Conservation (phyloP, 1,140 invertebrate genomes). For the Zaprionus gabonicus region DNA sequence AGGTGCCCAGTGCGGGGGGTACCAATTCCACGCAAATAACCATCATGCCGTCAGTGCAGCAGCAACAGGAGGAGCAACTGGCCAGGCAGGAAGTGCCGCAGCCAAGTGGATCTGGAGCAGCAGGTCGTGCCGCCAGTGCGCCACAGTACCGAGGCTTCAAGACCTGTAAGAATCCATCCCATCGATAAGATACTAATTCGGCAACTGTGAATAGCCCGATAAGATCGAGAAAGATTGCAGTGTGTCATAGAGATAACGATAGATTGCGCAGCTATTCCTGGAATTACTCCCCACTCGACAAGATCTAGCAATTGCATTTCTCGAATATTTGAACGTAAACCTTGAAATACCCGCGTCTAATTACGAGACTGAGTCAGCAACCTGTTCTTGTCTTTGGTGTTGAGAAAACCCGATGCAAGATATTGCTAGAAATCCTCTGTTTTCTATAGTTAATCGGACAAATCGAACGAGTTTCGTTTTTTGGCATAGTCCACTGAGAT, state of each 20-base stretch:
- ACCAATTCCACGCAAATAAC: slow-evolving; percentile 57
- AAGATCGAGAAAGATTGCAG: background rate
- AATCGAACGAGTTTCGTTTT: too few species aligned
- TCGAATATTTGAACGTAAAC: background rate
- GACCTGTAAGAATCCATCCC: slow-evolving; percentile 52
- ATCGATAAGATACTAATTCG: background rate
- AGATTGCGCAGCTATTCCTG: background rate
- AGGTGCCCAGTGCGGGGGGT: slow-evolving; percentile 34
- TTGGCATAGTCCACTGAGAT: background rate
- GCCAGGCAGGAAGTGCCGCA: background rate
- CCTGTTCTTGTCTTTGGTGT: background rate
- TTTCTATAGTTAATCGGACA: too few species aligned
- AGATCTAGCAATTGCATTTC: slow-evolving; percentile 1
- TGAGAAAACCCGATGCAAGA: background rate
- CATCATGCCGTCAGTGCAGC: slow-evolving; percentile 21
- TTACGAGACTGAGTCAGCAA: background rate
- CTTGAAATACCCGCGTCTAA: background rate
- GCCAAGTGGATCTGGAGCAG: background rate
- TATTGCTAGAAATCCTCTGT: too few species aligned
- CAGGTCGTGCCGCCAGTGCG: background rate
- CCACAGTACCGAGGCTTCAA: slow-evolving; percentile 62
- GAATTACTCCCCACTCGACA: background rate
- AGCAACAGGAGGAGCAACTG: slow-evolving; percentile 6
- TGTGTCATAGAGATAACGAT: background rate
- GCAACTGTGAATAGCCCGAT: background rate